Evolutionary conservation across 2,113 vertebrate species (phyloP), one percentile per base, ranked within the genome.

Genomic region (Halichoeres trimaculatus): DNA sequence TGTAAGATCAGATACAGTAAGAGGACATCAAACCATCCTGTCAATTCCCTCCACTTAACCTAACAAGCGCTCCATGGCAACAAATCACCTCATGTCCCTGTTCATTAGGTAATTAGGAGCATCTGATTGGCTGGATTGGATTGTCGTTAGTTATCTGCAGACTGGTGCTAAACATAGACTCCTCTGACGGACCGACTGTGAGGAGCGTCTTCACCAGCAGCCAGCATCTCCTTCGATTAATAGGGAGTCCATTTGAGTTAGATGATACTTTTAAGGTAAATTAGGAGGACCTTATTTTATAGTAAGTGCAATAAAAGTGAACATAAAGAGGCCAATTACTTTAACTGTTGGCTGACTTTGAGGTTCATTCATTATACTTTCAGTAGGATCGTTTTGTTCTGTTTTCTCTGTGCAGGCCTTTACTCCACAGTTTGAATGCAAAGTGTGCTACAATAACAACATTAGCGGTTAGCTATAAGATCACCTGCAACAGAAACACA

Each of bases 101-200:
- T 84, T 94, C 93, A 94, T 94, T 94, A 93, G 89, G 80, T 93
- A 93, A 94, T 94, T 94, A 93, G 90, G 86, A 92, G 88, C 87
- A 88, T 91, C 89, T 80, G 80, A 87, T 89, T 89, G 90, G 84
- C 79, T 43, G 84, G 81, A 92, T 91, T 57, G 78, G 88, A 89
- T 90, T 84, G 85, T 87, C 89, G 80, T 93, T 89, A 71, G 83
- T 94, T 90, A 89, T 85, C 80, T 81, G 85, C 77, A 70, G 61
- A 78, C 70, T 51, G 82, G 71, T 43, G 83, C 78, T 74, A 62
- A 86, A 84, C 70, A 48, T 75, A 11, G 80, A 52, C 64, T 86
- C 64, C 45, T 86, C 77, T 86, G 88, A 89, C 84, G 78, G 90
- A 86, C 82, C 55, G 76, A 84, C 79, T 24, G 76, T 0, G 40